phyloP scores from a whole-genome alignment of 2,888 invertebrate genomes.

The Hemicrepidius hirtus region DNA sequence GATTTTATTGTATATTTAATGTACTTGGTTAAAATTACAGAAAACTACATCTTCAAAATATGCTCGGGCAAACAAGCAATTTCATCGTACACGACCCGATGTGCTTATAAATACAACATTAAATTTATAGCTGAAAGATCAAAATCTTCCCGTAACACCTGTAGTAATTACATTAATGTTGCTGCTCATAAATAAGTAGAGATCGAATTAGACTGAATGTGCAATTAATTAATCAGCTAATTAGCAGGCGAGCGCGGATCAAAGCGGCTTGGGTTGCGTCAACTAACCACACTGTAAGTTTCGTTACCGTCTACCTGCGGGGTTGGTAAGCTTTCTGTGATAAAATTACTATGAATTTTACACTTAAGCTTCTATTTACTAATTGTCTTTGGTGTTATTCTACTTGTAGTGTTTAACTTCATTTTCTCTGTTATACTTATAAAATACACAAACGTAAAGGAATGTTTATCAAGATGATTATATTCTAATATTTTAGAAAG shows the following conservation, averaged over 20 bases:
- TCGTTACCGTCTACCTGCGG: constrained; percentile 50
- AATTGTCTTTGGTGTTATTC: background rate
- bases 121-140: constrained; percentile 49
- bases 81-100: background rate
- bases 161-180: constrained; percentile 70
- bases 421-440: background rate
- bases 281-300: constrained; percentile 48
- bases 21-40: too few species aligned
- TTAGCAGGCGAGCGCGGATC: constrained; percentile 70
- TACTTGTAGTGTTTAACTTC: background rate
- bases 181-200: constrained; percentile 71
- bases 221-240: constrained; percentile 72
- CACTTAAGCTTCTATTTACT: constrained; percentile 20
- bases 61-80: background rate
- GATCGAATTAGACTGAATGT: constrained; percentile 70
- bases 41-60: background rate
- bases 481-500: too few species aligned
- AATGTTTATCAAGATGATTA: too few species aligned
- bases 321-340: constrained; percentile 49
- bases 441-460: too few species aligned
- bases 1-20: too few species aligned
- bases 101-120: constrained; percentile 39
- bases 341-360: constrained; percentile 53
- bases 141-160: constrained; percentile 65
- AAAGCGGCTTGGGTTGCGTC: constrained; percentile 63